Percentiles rank a stretch among this genome's conserved stretches.
Conservation (phyloP, 2,797 vertebrate species). For the Peromyscus melanophrys region DNA sequence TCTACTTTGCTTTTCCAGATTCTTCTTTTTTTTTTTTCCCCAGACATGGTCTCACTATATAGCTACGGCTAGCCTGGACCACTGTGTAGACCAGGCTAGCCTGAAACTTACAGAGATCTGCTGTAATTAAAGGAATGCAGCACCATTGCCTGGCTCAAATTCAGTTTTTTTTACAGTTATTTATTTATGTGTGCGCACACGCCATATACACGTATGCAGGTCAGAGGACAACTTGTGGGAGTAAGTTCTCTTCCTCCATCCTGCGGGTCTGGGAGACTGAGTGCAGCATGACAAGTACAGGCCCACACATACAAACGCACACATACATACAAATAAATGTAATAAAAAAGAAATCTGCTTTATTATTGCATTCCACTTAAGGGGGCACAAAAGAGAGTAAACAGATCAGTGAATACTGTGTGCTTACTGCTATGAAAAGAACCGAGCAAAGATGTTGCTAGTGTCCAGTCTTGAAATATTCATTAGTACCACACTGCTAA, state of each 20-base stretch:
- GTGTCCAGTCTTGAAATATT: neutral
- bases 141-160: neutral
- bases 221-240: neutral
- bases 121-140: neutral
- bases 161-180: neutral
- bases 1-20: slow-evolving; percentile 21
- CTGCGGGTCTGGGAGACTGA: neutral
- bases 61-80: neutral
- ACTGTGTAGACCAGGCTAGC: neutral
- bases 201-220: too few species aligned
- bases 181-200: neutral
- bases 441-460: neutral
- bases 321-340: neutral
- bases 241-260: neutral
- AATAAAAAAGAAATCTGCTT: neutral
- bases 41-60: neutral
- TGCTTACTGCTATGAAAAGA: neutral
- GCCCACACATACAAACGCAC: neutral
- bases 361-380: neutral
- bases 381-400: neutral
- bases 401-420: neutral
- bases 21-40: neutral
- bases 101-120: neutral
- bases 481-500: neutral
- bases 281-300: neutral